A percentile compares a stretch with the other conserved stretches of the same genome.
phyloP scores from a whole-genome alignment of 1,140 invertebrate species.

The Protaetia brevitarsis region DNA sequence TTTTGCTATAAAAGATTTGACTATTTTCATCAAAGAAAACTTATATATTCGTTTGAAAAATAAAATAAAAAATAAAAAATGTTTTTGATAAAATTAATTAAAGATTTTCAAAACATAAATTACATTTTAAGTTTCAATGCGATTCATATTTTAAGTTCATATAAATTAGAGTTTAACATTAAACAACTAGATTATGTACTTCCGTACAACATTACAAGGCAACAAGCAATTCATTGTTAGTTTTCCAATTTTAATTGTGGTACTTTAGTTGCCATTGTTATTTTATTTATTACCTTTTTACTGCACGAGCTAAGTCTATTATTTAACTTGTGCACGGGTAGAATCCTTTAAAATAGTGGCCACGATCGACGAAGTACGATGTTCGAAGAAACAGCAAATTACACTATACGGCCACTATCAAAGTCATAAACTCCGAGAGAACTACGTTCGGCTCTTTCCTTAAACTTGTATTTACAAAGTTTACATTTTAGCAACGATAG shows the following conservation, averaged over 20 bases:
- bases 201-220: too few species aligned
- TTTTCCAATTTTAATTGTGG: slow-evolving; percentile 2
- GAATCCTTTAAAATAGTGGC: slow-evolving; percentile 8
- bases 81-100: too few species aligned
- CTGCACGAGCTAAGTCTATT: slow-evolving; percentile 7
- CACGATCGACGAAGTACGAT: slow-evolving; percentile 2
- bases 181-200: too few species aligned
- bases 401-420: slow-evolving; percentile 18
- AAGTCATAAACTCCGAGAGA: slow-evolving; percentile 15
- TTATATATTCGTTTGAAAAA: too few species aligned
- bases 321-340: not conserved
- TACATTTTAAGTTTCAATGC: too few species aligned
- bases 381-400: slow-evolving; percentile 18
- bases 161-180: too few species aligned
- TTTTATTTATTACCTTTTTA: slow-evolving; percentile 1
- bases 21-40: too few species aligned
- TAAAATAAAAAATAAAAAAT: too few species aligned
- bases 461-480: slow-evolving; percentile 20
- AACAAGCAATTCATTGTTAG: not conserved
- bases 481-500: slow-evolving; percentile 21
- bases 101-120: too few species aligned
- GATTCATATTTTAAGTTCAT: too few species aligned
- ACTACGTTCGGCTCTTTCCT: slow-evolving; percentile 20
- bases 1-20: too few species aligned
- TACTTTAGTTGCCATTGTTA: slow-evolving; percentile 5